Base-by-base conservation (phyloP, 2,888 invertebrate genomes). In the Parasteatoda lunata region DNA sequence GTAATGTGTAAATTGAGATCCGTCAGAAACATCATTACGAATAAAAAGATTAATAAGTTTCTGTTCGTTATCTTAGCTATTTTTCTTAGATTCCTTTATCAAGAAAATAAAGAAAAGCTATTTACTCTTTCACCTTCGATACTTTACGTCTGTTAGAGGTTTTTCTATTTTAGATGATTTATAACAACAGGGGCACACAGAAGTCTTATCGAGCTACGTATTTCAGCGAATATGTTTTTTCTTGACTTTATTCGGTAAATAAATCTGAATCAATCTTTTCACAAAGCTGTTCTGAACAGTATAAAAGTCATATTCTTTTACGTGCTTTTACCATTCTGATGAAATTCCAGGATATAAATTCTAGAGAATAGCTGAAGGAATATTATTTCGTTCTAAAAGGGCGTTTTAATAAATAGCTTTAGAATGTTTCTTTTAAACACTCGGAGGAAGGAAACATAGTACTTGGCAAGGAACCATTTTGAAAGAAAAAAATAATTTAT, bases 191-290 rank as follows among this genome's bases (percentile, higher is more conserved):
- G 30, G 66, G 49, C 66, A 72, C 48, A 68, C 80, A 80, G 54
- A 51, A 52, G 66, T 15, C 80, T 80, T 80, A 80, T 80, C 80
- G 72, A 80, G 73, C 80, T 52, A 47, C 66, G n/a, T 64, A 30
- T 80, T 73, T 65, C 45, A 66, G 59, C n/a, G 59, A 59, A 13
- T 59, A 59, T 59, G 59, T 59, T 64, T 79, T 66, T 51, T 66
- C 71, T 52, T n/a, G 11, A 9, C 80, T 64, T 9, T 72, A 45
- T 54, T 64, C 54, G 66, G 51, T 66, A 66, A 73, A 82, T 82
- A 82, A 82, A 82, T 82, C 76, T 76, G 70, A 76, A 65, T 82
- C 82, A 82, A 69, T 64, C 59, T 76, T 70, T 54, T 66, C 70
- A 77, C 81, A 69, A 65, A 75, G 75, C 52, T 52, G 54, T 81